Evolutionary conservation across 2,888 invertebrate genomes (phyloP), one percentile per base, ranked within the genome.

Genomic region (Steinernema carpocapsae): DNA sequence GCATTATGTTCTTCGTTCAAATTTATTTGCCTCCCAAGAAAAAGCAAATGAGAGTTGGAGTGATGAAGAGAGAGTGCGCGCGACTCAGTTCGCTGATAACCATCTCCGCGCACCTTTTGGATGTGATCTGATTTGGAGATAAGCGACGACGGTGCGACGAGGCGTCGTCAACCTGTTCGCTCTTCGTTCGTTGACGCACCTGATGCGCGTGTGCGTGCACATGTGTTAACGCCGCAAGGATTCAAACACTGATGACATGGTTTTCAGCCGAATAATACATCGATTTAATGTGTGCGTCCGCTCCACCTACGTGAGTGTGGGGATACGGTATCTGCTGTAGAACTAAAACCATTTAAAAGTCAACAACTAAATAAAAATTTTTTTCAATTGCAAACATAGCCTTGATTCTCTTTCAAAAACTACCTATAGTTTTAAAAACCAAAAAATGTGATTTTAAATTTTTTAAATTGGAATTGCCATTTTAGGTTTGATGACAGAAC

Each of bases 401-500:
- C n/a, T n/a, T n/a, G n/a, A n/a, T n/a, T n/a, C n/a, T n/a, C n/a
- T n/a, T n/a, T n/a, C n/a, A n/a, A n/a, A n/a, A n/a, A n/a, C n/a
- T n/a, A n/a, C n/a, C n/a, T n/a, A n/a, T n/a, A n/a, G n/a, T n/a
- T n/a, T n/a, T n/a, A n/a, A n/a, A n/a, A n/a, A n/a, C n/a, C n/a
- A n/a, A n/a, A n/a, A n/a, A n/a, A n/a, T n/a, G n/a, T n/a, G n/a
- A n/a, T n/a, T n/a, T n/a, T n/a, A n/a, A n/a, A n/a, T n/a, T n/a
- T n/a, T n/a, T n/a, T n/a, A n/a, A n/a, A n/a, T n/a, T n/a, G n/a
- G n/a, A 10, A 37, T 37, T 10, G 4, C 37, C 37, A 59, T 75
- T 77, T 10, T 22, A 83, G 85, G 85, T 17, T 80, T 84, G 48
- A 72, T 84, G 32, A 81, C 83, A 17, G 80, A 84, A 45, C 75